Evolutionary conservation across 2,797 vertebrate species (phyloP), one percentile per base, ranked within the genome.

Genomic region (Sarcoramphus papa): DNA sequence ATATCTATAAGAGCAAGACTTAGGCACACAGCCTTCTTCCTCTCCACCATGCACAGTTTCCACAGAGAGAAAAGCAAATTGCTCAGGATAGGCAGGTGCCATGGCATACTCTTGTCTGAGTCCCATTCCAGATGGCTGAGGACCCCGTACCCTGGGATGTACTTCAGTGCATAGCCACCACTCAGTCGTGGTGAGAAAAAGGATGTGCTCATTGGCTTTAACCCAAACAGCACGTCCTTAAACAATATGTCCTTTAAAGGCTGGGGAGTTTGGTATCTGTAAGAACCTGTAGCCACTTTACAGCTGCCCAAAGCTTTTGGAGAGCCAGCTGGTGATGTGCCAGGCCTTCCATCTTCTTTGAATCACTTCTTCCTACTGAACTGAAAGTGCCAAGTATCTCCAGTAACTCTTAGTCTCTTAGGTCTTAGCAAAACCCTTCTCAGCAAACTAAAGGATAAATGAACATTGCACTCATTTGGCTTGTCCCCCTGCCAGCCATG

Each of bases 1-100:
- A 5, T 70, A 67, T 53, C 59, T 78, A 2, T 23, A 75, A 80
- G 28, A 73, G 20, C 25, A 51, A 85, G 37, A 33, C 13, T 22
- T 41, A 30, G 7, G 28, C 75, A 81, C 19, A 27, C 10, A 87
- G 17, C 5, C 5, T 56, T 50, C 72, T 78, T 80, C 22, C 23
- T 25, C 37, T 74, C 33, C 20, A n/a, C 12, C 31, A 6, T 5
- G 20, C n/a, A n/a, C 0, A 0, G 8, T 35, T 76, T 87, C 30
- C 47, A 59, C 30, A 51, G 50, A 51, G 4, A 81, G 17, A 43
- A 86, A 89, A 53, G 14, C 4, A 79, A 70, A 74, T 30, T 79
- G 6, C 18, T 74, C 20, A n/a, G 33, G 11, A 33, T 20, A 30
- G 7, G 21, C 47, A 63, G 60, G 10, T 47, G 17, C 16, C 35